phyloP scores from a whole-genome alignment of 1,140 invertebrate genomes.

The Trachelipus rathkii region DNA sequence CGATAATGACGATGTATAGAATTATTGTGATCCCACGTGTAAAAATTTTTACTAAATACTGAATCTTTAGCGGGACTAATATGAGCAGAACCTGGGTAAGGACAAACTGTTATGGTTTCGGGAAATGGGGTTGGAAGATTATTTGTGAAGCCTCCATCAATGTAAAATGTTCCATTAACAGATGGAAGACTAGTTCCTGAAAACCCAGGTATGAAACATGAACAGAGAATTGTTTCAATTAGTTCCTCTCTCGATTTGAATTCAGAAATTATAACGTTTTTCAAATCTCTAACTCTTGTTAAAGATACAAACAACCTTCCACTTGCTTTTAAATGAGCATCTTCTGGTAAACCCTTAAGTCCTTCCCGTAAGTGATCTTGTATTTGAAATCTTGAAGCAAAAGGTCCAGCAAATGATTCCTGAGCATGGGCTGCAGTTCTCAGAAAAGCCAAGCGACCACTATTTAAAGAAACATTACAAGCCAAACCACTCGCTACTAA shows the following conservation, averaged over 20 bases:
- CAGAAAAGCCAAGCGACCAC: not conserved
- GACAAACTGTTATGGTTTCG: constrained; percentile 91
- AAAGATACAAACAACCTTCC: constrained; percentile 89
- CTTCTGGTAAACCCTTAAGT: constrained; percentile 70
- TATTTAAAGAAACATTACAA: not conserved
- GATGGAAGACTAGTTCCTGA: constrained; percentile 85
- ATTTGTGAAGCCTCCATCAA: constrained; percentile 95
- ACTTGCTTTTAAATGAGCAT: constrained; percentile 83
- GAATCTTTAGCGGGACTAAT: constrained; percentile 83
- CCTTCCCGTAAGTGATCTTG: not conserved
- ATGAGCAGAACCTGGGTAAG: constrained; percentile 94
- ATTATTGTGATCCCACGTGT: not conserved
- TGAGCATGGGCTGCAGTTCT: not conserved
- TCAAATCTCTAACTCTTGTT: constrained; percentile 86
- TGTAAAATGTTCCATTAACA: constrained; percentile 84
- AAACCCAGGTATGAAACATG: constrained; percentile 94
- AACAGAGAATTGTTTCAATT: constrained; percentile 76
- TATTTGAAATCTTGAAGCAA: not conserved
- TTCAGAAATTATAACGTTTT: constrained; percentile 90
- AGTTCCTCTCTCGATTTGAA: constrained; percentile 87
- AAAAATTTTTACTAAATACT: not conserved
- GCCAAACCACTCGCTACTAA: not conserved
- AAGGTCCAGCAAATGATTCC: not conserved
- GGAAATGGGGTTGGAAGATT: constrained; percentile 76
- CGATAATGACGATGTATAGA: not conserved